phyloP scores from a whole-genome alignment of 2,113 vertebrate species.

The Xenopus laevis region DNA sequence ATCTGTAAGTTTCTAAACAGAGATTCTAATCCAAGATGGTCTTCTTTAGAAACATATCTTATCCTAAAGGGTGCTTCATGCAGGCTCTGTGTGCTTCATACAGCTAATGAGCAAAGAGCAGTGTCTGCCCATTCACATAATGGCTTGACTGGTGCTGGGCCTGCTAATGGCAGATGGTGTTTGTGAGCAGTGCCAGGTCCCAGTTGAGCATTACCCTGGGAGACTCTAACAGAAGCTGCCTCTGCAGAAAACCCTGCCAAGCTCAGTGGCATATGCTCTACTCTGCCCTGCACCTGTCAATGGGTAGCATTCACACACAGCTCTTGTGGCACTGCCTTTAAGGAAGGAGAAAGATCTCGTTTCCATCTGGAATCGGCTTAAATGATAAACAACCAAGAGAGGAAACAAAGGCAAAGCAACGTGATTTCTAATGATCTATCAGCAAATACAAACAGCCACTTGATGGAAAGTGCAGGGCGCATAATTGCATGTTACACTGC shows the following conservation, averaged over 20 bases:
- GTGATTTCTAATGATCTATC: not conserved
- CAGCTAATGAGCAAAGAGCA: conserved; percentile 17
- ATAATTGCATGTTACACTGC: too few relatives aligned
- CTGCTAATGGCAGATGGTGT: conserved; percentile 83
- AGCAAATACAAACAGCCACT: not conserved
- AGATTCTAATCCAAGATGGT: conserved; percentile 1
- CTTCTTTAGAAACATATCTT: not conserved
- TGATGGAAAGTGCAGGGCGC: not conserved
- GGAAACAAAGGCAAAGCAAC: conserved; percentile 34
- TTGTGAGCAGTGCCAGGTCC: conserved; percentile 72
- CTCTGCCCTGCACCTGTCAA: conserved; percentile 75
- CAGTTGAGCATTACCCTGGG: conserved; percentile 73
- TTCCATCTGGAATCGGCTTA: conserved; percentile 62
- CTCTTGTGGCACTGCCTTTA: conserved; percentile 57
- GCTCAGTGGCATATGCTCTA: conserved; percentile 75
- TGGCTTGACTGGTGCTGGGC: conserved; percentile 48
- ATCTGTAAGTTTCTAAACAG: not conserved
- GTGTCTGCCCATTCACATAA: conserved; percentile 45
- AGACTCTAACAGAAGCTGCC: conserved; percentile 64
- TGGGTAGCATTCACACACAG: conserved; percentile 63
- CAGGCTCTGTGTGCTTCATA: conserved; percentile 10
- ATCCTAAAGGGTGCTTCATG: conserved; percentile 3
- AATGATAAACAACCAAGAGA: conserved; percentile 51
- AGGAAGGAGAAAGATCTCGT: conserved; percentile 60
- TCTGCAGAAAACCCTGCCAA: conserved; percentile 64